These are phyloP conservation scores for Helicoverpa assulta DNA, from an alignment of 2,888 invertebrate species.

Conservation along the genomic window DNA sequence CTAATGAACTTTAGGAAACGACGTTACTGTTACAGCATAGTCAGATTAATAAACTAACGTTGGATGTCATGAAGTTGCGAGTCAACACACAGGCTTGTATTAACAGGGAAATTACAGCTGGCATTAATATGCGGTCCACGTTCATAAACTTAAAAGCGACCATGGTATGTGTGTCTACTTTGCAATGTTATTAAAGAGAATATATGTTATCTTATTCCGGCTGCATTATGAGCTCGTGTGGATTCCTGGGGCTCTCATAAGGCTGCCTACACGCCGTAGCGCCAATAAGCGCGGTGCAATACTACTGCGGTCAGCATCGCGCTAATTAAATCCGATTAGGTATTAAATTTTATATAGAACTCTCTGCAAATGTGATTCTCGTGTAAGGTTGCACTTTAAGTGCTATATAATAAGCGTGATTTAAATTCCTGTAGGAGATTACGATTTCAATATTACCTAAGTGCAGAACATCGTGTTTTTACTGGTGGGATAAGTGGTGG, in stretches of 20 bases:
- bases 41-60: slow-evolving; percentile 39
- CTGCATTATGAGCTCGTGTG: slow-evolving; percentile 55
- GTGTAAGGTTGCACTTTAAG: slow-evolving; percentile 36
- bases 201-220: slow-evolving; percentile 50
- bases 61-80: slow-evolving; percentile 36
- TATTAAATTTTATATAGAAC: slow-evolving; percentile 33
- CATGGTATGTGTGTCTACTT: slow-evolving; percentile 45
- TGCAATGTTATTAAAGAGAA: slow-evolving; percentile 53
- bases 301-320: slow-evolving; percentile 50
- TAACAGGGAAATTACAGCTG: slow-evolving; percentile 49
- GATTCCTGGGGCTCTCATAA: slow-evolving; percentile 60
- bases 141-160: slow-evolving; percentile 43
- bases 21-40: slow-evolving; percentile 21
- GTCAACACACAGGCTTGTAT: slow-evolving; percentile 35
- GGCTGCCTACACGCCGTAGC: slow-evolving; percentile 49
- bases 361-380: slow-evolving; percentile 45
- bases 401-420: slow-evolving; percentile 10
- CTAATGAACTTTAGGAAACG: slow-evolving; percentile 38
- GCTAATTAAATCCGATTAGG: slow-evolving; percentile 44
- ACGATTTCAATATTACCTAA: slow-evolving; percentile 11
- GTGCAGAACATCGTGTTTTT: not conserved
- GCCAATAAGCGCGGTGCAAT: slow-evolving; percentile 53
- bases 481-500: not conserved
- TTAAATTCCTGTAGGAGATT: slow-evolving; percentile 24
- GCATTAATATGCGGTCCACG: slow-evolving; percentile 52